Base-by-base conservation (phyloP, 2,888 invertebrate genomes). In the Aelia acuminata region DNA sequence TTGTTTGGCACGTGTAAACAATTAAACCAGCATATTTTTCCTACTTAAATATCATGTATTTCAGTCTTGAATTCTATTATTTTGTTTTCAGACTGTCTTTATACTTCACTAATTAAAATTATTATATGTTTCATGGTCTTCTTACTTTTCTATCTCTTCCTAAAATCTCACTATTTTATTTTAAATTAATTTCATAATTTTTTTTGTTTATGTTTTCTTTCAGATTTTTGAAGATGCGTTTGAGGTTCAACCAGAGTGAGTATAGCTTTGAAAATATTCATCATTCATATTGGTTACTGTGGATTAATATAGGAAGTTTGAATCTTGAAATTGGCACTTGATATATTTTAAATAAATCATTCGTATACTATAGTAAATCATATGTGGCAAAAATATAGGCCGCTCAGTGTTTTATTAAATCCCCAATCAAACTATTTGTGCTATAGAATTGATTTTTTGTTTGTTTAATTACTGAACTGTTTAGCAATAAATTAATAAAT, bases 181-280 rank as follows among this genome's bases (percentile, higher is more conserved):
- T 57, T 57, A 22, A 57, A 57, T 57, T 57, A 57, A 10, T 53
- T 50, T 50, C 22, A 50, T 50, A 7, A 3, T 22, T 50, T 50
- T 53, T 22, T 26, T 75, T 18, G 35, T 75, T 20, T 43, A 43
- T 70, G 22, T 57, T 87, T 87, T 88, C 22, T 90, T 88, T 88
- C 85, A 90, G 89, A 48, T 89, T 87, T 90, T 90, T 48, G 90
- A 89, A 85, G 89, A 90, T 88, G 89, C 90, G 0, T 48, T 88
- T 48, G 89, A 89, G 57, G 80, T 85, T 43, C 48, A 87, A 26
- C 57, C 85, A n/a, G 84, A 75, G 88, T 88, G 57, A 53, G 87
- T 70, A n/a, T n/a, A 63, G n/a, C 39, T 85, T 39, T 85, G 15
- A 39, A 47, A 47, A 53, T 80, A 70, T 87, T 53, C 50, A 31